Evolutionary conservation across 2,888 invertebrate genomes (phyloP), one percentile per base, ranked within the genome.

Genomic region (Cheiracanthium punctorium): DNA sequence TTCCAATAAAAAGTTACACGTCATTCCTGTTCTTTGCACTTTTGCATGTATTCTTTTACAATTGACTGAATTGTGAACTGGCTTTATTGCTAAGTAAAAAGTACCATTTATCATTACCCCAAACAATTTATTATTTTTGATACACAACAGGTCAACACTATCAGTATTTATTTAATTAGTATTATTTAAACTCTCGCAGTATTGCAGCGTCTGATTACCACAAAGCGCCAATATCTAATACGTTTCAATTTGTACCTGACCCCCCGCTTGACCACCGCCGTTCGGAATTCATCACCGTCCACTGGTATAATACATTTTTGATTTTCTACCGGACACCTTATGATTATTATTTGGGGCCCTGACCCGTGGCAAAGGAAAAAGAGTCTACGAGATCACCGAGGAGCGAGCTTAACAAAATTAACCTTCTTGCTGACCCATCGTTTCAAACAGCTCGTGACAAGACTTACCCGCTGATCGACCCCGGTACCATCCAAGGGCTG

Each of bases 351-450:
- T 84, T 79, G 37, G 69, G 77, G 77, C 79, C 79, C 79, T 75
- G 82, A 75, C 70, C 75, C 70, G 67, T 84, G 73, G 48, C 72
- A 77, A 52, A 70, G 75, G n/a, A n/a, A n/a, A 82, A 82, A 58
- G 58, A 76, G 82, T 29, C 32, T 75, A 80, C 64, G 73, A 37
- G 82, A 82, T 75, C 69, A 37, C 70, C 70, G 58, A 48, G 67
- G 12, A 73, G 67, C 67, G 72, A 76, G 82, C 79, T 80, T 80
- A 79, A 85, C 74, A 79, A 73, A 85, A 85, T 85, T 85, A 85
- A 84, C 82, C 73, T 73, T 33, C 17, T 33, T 28, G 33, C 65
- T 76, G 71, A 77, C 79, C 84, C 58, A 7, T 58, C 32, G 70
- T 29, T 65, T 37, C 58, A 33, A 43, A 75, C 52, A n/a, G 70